These are phyloP conservation scores for Maccullochella peelii DNA, from an alignment of 2,113 vertebrate species.

Conservation along the genomic window DNA sequence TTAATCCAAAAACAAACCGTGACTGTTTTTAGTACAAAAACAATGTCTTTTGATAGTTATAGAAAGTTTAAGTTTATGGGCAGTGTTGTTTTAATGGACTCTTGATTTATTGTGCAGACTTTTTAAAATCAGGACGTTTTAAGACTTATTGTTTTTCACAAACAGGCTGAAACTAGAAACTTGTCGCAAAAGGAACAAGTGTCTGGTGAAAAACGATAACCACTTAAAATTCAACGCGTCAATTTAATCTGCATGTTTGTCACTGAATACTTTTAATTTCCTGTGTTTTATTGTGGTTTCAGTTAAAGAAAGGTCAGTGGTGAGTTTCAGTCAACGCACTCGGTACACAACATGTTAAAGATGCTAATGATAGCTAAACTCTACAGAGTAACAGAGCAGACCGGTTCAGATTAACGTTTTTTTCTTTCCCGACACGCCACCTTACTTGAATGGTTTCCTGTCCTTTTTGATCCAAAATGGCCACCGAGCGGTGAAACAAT, in stretches of 20 bases:
- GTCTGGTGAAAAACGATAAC: neutral
- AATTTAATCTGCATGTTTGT: neutral
- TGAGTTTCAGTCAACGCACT: neutral
- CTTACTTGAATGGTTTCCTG: neutral
- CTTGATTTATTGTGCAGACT: too few species aligned
- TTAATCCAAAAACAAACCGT: neutral
- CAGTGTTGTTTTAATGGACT: neutral
- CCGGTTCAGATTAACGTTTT: neutral
- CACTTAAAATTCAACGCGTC: neutral
- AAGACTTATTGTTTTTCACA: too few species aligned
- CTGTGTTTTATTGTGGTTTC: neutral
- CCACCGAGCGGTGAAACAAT: neutral
- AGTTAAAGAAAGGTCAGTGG: neutral
- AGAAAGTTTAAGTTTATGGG: too few species aligned
- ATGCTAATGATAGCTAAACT: slow-evolving; percentile 6
- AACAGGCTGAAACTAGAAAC: too few species aligned
- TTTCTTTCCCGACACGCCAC: neutral
- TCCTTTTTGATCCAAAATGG: slow-evolving; percentile 21
- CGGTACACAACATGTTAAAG: neutral
- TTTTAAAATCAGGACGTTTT: neutral
- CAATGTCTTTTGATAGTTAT: neutral
- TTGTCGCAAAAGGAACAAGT: neutral
- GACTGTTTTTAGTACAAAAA: neutral
- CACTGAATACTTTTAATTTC: neutral
- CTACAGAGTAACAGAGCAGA: neutral